Evolutionary conservation across 2,888 invertebrate genomes (phyloP).

Genomic region (Drosophila anceps): DNA sequence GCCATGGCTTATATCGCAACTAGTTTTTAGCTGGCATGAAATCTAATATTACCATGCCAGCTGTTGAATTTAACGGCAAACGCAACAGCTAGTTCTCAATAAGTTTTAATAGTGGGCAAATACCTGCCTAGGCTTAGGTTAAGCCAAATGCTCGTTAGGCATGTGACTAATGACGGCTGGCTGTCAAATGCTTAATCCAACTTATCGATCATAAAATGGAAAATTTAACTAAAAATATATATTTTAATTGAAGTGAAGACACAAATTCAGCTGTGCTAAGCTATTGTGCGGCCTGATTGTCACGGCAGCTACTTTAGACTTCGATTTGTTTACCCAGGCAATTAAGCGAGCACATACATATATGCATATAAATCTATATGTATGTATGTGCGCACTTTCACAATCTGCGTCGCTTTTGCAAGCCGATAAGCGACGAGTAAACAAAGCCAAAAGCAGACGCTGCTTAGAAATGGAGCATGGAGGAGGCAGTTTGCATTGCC

Average conservation of each 20-base stretch:
- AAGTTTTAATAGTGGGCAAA: slow-evolving; percentile 16
- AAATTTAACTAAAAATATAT: neutral
- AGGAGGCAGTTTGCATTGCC: slow-evolving; percentile 22
- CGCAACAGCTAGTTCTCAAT: slow-evolving; percentile 11
- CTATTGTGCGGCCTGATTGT: neutral
- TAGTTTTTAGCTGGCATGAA: slow-evolving; percentile 25
- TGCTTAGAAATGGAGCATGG: slow-evolving; percentile 20
- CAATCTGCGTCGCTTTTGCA: slow-evolving; percentile 19
- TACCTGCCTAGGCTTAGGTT: neutral
- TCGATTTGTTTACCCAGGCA: slow-evolving; percentile 37
- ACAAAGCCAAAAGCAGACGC: slow-evolving; percentile 19
- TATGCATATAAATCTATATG: neutral
- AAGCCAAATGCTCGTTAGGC: slow-evolving; percentile 1
- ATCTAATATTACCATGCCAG: slow-evolving; percentile 28
- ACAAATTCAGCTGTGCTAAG: slow-evolving; percentile 7
- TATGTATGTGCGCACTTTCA: neutral
- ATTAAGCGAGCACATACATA: slow-evolving; percentile 25
- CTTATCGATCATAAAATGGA: neutral
- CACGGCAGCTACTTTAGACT: slow-evolving; percentile 2
- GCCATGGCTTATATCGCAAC: slow-evolving; percentile 1
- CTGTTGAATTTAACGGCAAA: slow-evolving; percentile 2
- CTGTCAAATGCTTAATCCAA: neutral
- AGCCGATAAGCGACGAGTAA: slow-evolving; percentile 44
- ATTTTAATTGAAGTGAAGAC: neutral
- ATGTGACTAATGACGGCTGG: neutral